These are phyloP conservation scores for Brachionus asplanchnoidis DNA, from an alignment of 1,140 invertebrate species.

Conservation along the genomic window DNA sequence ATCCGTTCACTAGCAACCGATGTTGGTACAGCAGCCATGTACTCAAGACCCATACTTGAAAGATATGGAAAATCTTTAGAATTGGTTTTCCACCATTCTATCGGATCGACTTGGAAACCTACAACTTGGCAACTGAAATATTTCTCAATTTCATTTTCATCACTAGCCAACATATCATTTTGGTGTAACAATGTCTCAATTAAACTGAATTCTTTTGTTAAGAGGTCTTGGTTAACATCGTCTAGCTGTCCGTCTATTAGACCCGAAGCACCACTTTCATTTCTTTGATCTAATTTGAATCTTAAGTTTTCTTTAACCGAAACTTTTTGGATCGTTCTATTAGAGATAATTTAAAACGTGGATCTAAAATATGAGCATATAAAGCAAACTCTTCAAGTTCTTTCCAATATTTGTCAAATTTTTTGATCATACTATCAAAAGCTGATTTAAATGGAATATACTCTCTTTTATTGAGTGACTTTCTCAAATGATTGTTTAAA, in stretches of 20 bases:
- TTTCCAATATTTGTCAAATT: slow-evolving; percentile 9
- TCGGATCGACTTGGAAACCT: neutral
- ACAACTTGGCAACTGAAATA: neutral
- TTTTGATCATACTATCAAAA: neutral
- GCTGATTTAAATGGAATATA: neutral
- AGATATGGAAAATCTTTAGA: neutral
- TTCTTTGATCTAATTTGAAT: neutral
- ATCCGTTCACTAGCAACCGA: neutral
- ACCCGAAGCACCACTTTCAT: neutral
- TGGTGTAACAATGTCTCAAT: neutral
- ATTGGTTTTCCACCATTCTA: neutral
- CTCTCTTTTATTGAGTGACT: neutral
- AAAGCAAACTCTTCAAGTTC: neutral
- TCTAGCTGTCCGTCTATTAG: neutral
- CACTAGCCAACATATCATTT: neutral
- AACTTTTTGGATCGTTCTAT: neutral
- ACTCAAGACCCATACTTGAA: neutral
- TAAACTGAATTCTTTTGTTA: neutral
- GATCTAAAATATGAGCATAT: neutral
- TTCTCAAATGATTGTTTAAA: neutral
- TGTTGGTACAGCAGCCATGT: neutral
- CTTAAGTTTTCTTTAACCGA: neutral
- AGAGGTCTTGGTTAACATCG: neutral
- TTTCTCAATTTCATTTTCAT: slow-evolving; percentile 4
- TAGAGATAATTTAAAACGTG: neutral